These are phyloP conservation scores for Ctenochaetus hawaiiensis DNA, from an alignment of 2,797 vertebrate genomes.

Conservation along the genomic window DNA sequence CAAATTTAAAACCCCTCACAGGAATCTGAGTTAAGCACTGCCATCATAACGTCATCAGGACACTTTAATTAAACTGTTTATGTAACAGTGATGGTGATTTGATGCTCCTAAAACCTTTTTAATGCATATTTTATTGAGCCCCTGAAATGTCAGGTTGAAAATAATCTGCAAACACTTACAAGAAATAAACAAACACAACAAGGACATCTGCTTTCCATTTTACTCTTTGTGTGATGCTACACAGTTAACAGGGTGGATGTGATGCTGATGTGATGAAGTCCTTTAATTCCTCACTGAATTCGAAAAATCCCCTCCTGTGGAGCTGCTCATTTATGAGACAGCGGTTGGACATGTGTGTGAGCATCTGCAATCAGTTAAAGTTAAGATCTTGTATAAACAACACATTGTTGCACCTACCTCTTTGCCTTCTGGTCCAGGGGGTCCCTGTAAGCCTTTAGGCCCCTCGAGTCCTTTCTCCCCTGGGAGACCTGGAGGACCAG, in stretches of 20 bases:
- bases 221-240: conserved; percentile 10
- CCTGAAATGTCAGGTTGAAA: neutral
- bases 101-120: neutral
- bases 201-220: conserved; percentile 40
- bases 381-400: neutral
- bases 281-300: conserved; percentile 31
- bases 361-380: conserved; percentile 8
- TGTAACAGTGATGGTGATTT: conserved; percentile 8
- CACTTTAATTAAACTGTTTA: conserved; percentile 36
- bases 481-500: conserved; percentile 66
- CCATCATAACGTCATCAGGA: neutral
- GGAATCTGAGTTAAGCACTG: neutral
- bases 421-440: conserved; percentile 74
- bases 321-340: conserved; percentile 31
- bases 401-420: conserved; percentile 73
- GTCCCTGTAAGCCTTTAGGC: conserved; percentile 81
- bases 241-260: neutral
- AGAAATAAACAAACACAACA: conserved; percentile 4
- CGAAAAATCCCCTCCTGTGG: conserved; percentile 19
- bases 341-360: conserved; percentile 4
- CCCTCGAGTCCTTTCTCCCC: conserved; percentile 82
- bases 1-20: conserved; percentile 11
- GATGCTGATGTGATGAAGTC: conserved; percentile 20
- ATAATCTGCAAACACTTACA: conserved; percentile 1
- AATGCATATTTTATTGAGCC: neutral